A percentile compares a stretch with the other conserved stretches of the same genome.
Evolutionary conservation across 2,888 invertebrate species (phyloP).

Genomic region (Yponomeuta plumbellus): DNA sequence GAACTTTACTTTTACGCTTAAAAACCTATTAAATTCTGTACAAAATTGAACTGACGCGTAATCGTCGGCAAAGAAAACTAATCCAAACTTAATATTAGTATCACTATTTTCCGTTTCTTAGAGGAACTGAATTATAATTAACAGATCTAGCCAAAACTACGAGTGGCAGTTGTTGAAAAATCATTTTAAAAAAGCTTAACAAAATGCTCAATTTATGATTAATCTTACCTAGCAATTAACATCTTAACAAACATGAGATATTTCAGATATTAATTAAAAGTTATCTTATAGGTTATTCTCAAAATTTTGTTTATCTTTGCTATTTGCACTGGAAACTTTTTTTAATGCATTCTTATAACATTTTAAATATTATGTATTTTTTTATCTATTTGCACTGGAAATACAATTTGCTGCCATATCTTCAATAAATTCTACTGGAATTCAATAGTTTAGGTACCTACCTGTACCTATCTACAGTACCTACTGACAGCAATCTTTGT

Average conservation of each 20-base stretch:
- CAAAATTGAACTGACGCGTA: neutral
- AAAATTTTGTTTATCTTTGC: neutral
- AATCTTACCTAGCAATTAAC: neutral
- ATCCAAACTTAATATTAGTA: constrained; percentile 60
- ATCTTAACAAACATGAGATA: constrained; percentile 2
- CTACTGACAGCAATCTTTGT: too few relatives aligned
- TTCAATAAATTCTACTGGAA: too few relatives aligned
- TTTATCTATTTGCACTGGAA: too few relatives aligned
- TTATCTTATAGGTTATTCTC: neutral
- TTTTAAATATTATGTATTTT: neutral
- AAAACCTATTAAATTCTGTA: neutral
- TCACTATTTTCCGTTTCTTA: constrained; percentile 62
- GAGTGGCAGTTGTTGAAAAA: constrained; percentile 1
- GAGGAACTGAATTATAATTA: constrained; percentile 58
- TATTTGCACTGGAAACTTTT: neutral
- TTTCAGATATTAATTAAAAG: neutral
- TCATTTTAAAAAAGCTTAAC: neutral
- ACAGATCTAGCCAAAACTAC: constrained; percentile 16
- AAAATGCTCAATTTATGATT: neutral
- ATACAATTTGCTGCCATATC: too few relatives aligned
- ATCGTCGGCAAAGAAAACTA: constrained; percentile 26
- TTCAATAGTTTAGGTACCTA: too few relatives aligned
- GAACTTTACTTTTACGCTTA: neutral
- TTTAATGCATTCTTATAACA: neutral
- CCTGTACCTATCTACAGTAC: too few relatives aligned